A percentile compares a stretch with the other conserved stretches of the same genome.
Evolutionary conservation across 2,113 vertebrate species (phyloP).

Genomic region (Microcebus ravelobensis): DNA sequence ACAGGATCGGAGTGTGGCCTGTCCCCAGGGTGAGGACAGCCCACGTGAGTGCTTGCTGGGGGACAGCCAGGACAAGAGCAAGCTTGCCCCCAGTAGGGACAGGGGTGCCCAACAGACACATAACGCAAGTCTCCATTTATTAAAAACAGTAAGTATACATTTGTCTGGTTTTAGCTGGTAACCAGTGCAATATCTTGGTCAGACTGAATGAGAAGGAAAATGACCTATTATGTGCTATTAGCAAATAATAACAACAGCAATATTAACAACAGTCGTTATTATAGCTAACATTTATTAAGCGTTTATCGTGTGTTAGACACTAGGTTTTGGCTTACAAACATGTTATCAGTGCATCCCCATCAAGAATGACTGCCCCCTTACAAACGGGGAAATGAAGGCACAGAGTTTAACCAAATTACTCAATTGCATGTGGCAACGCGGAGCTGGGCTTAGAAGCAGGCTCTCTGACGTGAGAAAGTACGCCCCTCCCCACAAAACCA

Average conservation of each 20-base stretch:
- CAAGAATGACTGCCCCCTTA: not conserved
- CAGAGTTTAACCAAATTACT: not conserved
- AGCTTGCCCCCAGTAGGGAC: not conserved
- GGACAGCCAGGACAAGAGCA: not conserved
- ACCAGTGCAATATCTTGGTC: not conserved
- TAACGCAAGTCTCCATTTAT: not conserved
- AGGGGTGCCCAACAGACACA: accelerated
- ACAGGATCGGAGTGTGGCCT: not conserved
- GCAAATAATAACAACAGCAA: not conserved
- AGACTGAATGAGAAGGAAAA: not conserved
- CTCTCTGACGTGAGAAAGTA: not conserved
- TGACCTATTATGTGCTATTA: not conserved
- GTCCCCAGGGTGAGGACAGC: no score
- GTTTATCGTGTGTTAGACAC: not conserved
- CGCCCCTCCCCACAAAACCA: not conserved
- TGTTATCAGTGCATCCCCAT: not conserved
- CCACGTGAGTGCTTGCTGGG: not conserved
- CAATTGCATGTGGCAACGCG: accelerated
- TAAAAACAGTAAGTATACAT: not conserved
- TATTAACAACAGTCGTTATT: not conserved
- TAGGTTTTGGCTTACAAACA: not conserved
- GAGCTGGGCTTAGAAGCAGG: not conserved
- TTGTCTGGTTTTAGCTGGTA: not conserved
- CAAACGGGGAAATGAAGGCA: not conserved
- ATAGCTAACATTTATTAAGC: not conserved